Base-by-base conservation (phyloP, 2,797 vertebrate genomes). In the Gallinago solitaria region DNA sequence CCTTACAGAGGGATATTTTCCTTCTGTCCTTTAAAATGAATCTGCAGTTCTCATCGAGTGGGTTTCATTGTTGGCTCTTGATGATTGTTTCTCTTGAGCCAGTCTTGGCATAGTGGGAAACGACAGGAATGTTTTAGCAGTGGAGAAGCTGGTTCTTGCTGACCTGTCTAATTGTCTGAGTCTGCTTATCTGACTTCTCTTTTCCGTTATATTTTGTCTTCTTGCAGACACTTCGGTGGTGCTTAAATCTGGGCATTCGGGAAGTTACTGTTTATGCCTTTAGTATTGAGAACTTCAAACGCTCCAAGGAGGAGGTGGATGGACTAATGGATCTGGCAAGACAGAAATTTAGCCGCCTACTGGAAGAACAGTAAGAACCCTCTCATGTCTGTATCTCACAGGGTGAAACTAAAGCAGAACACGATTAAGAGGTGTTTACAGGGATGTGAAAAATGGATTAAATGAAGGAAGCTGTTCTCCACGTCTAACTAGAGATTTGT, bases 231-330 rank as follows among this genome's bases (percentile, higher is more conserved):
- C 97, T 99, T 28, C 98, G 99, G 54, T 99, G 99, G 99, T 99
- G 99, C 95, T 97, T 99, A 95, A 99, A 99, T 84, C 97, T 99
- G 97, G 99, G 98, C 93, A 98, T 99, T 96, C 98, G 77, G 32
- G 99, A 99, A 95, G 99, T 99, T 85, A 99, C 99, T 0, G 99
- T 99, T 50, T 99, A 99, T 41, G 99, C 99, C 19, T 99, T 99
- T 97, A 99, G 99, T 97, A 99, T 99, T n/a, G 99, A 99, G 98
- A 99, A 99, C 97, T 99, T 99, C 96, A 99, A 99, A 90, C 99
- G 99, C 81, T 98, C 99, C 60, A 97, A 98, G 96, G 99, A 99
- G 43, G 99, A 99, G 95, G 99, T 99, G 96, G 99, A 99, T 3
- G 99, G 99, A 18, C 97, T 99, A 48, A 98, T 99, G 99, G 98